phyloP scores from a whole-genome alignment of 2,888 invertebrate species.

The Dasypogon diadema region DNA sequence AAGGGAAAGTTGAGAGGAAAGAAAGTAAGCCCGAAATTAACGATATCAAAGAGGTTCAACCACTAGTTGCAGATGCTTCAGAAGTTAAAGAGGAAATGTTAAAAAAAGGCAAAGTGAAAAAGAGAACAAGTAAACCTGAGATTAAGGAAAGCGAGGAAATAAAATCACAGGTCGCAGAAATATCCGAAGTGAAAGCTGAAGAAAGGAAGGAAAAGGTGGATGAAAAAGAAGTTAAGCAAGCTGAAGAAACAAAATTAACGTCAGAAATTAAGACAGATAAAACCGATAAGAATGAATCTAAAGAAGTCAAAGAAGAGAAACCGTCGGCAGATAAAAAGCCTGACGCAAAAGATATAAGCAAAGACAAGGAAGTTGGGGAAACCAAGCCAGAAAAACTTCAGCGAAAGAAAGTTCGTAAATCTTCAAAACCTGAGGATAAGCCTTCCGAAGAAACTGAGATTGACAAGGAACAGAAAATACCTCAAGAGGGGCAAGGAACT shows the following conservation, averaged over 20 bases:
- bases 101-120: constrained; percentile 4
- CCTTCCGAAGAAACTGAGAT: neutral
- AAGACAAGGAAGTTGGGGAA: constrained; percentile 45
- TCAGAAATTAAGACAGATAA: constrained; percentile 49
- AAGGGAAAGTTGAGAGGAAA: constrained; percentile 54
- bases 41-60: constrained; percentile 34
- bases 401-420: constrained; percentile 41
- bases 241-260: constrained; percentile 52
- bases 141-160: neutral
- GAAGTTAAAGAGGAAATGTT: constrained; percentile 5
- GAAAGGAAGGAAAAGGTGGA: constrained; percentile 57
- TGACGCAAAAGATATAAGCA: constrained; percentile 30
- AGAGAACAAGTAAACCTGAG: neutral
- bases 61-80: neutral
- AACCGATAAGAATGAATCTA: neutral
- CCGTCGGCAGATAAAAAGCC: constrained; percentile 53
- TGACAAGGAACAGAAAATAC: neutral
- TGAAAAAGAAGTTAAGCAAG: constrained; percentile 56
- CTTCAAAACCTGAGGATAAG: constrained; percentile 1
- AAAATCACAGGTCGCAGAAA: neutral
- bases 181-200: constrained; percentile 29
- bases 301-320: constrained; percentile 28
- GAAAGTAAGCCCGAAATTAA: constrained; percentile 35
- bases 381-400: constrained; percentile 40
- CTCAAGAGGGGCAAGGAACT: constrained; percentile 45